Base-by-base conservation (phyloP, 2,113 vertebrate species). In the Nicator chloris region DNA sequence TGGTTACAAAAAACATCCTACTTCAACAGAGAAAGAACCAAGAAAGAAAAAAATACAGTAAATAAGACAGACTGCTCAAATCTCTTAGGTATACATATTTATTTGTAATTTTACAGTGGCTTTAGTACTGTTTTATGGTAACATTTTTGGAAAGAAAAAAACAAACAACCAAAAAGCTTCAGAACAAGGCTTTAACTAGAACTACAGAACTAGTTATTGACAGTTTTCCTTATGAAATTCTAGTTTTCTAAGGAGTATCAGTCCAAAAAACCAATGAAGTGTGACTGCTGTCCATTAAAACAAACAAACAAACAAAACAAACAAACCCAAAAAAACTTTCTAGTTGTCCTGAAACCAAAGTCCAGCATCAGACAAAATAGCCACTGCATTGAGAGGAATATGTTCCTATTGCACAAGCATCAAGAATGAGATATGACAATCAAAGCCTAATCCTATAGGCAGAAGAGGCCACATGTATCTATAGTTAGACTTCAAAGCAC, bases 331-430 rank as follows among this genome's bases (percentile, higher is more conserved):
- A 63, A 35, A 61, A 75, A 59, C 42, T 61, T 65, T 84, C 88
- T 92, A 90, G 40, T 69, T 66, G 85, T 86, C 77, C 91, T 87
- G 90, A 96, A 94, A 89, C 87, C 50, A 93, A 76, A 87, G 81
- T 93, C 84, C 92, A 96, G 93, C 95, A 95, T 78, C 88, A 90
- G 88, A 96, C 73, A 93, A 85, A 94, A 94, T 21, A 88, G 82
- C 95, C 93, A 95, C 93, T 90, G 96, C 94, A 71, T 19, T 19
- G 70, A 64, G 94, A 93, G 95, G 94, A 97, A 92, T 91, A 78
- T 39, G 85, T 97, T 83, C 88, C 93, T 97, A 97, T 97, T 97
- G 97, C 97, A 97, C 96, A 96, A 96, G 96, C 95, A 82, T 51
- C 6, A 5, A 96, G 89, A 89, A 92, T 76, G 91, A 95, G 91